phyloP scores from a whole-genome alignment of 2,888 invertebrate species.

The Drosophila stalkeri region DNA sequence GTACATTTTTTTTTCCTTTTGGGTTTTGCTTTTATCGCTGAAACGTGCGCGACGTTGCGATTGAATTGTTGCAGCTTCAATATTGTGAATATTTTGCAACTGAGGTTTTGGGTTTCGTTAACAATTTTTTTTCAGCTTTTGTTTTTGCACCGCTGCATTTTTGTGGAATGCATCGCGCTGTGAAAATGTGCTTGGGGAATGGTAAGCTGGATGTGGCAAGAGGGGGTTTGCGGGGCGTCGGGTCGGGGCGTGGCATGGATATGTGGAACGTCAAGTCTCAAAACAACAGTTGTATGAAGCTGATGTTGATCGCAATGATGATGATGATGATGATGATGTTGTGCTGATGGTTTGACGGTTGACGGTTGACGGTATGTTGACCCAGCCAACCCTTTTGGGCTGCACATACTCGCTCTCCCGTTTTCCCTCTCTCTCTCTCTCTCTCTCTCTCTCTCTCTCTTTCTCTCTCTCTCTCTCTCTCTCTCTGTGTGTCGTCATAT shows the following conservation, averaged over 20 bases:
- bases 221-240: background rate
- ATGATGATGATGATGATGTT: constrained; percentile 23
- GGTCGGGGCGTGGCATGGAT: background rate
- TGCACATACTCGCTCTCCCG: background rate
- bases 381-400: constrained; percentile 55
- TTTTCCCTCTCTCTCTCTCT: no score
- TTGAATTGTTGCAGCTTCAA: constrained; percentile 56
- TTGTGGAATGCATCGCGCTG: constrained; percentile 45
- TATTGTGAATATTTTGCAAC: constrained; percentile 49
- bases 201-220: constrained; percentile 3
- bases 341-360: constrained; percentile 12
- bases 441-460: background rate
- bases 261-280: constrained; percentile 4
- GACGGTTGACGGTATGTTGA: constrained; percentile 43
- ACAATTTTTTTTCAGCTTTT: constrained; percentile 22
- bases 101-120: constrained; percentile 49
- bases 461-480: background rate
- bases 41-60: constrained; percentile 71
- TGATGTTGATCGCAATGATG: constrained; percentile 41
- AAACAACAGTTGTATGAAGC: constrained; percentile 28
- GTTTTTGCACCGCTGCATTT: constrained; percentile 30
- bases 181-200: constrained; percentile 25
- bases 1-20: constrained; percentile 2
- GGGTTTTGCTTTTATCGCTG: constrained; percentile 56
- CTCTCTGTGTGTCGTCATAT: constrained; percentile 36